Evolutionary conservation across 2,113 vertebrate genomes (phyloP), one percentile per base, ranked within the genome.

Genomic region (Trematocara variabile): DNA sequence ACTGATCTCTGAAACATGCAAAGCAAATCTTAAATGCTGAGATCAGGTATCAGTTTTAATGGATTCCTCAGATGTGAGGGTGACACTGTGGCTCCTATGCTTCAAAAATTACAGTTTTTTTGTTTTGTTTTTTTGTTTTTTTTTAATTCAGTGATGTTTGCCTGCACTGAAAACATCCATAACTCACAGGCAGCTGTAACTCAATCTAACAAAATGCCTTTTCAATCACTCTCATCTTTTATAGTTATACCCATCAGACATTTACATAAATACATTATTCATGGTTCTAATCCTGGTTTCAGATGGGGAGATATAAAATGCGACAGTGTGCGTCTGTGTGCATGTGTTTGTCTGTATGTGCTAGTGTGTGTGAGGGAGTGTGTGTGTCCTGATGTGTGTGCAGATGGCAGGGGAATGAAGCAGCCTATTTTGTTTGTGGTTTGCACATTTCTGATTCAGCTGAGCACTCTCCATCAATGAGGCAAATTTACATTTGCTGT

Each of bases 251-350:
- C 89, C 93, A 93, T 91, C 91, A 84, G 3, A 85, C 87, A 95
- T 95, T 95, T 93, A 89, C 94, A 95, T 94, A 94, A 93, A 95
- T 95, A 75, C 92, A 95, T 95, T 95, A 95, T 95, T 95, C 95
- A 95, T 94, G 82, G 18, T 75, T 89, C 87, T 94, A 94, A 95
- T 95, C 93, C 91, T 54, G 56, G 80, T 93, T 93, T 95, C 86
- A 93, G 92, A 95, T 94, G 88, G 88, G 80, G 84, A 92, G 89
- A 95, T 92, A 91, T 92, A 92, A 93, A 94, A 92, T 87, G 90
- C 2, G 68, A 87, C 86, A 89, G 58, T 65, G 60, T 65, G 60
- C 4, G 14, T 90, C 85, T 65, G 68, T 88, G 50, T 87, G 60
- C 75, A 60, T 77, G 80, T 78, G 48, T 82, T 54, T 79, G 78